Percentiles rank a stretch among this genome's conserved stretches.
phyloP scores from a whole-genome alignment of 2,113 vertebrate species.

The Dunckerocampus dactyliophorus region DNA sequence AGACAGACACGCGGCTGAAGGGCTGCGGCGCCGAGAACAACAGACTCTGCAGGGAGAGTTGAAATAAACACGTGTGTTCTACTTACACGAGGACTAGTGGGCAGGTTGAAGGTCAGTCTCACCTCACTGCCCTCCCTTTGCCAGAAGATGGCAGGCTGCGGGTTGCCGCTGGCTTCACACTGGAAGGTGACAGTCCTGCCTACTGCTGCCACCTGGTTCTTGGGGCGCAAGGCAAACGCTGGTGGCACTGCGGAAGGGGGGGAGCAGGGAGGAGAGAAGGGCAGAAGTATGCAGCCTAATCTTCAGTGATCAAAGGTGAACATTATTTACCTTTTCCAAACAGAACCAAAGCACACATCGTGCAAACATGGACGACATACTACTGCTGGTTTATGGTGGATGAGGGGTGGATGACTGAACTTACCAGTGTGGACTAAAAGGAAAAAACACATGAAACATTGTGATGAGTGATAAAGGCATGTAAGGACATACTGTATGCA shows the following conservation, averaged over 20 bases:
- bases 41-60: conserved; percentile 77
- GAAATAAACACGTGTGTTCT: conserved; percentile 13
- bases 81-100: conserved; percentile 6
- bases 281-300: conserved; percentile 33
- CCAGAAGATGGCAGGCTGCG: conserved; percentile 96
- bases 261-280: conserved; percentile 16
- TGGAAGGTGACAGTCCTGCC: conserved; percentile 90
- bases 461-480: conserved; percentile 43
- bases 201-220: conserved; percentile 86
- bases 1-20: conserved; percentile 92
- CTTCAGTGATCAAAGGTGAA: background rate
- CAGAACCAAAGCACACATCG: conserved; percentile 5
- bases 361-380: conserved; percentile 75
- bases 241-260: conserved; percentile 79
- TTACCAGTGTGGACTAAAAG: conserved; percentile 91
- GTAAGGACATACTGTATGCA: conserved; percentile 9
- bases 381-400: conserved; percentile 78
- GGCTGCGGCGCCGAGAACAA: conserved; percentile 94
- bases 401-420: conserved; percentile 84
- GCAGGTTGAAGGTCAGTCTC: conserved; percentile 45
- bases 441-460: conserved; percentile 67
- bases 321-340: conserved; percentile 22
- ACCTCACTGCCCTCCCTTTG: conserved; percentile 93
- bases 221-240: conserved; percentile 86
- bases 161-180: conserved; percentile 90